Percentiles rank a stretch among this genome's conserved stretches.
Conservation (phyloP, 2,113 vertebrate species). For the Balaeniceps rex region DNA sequence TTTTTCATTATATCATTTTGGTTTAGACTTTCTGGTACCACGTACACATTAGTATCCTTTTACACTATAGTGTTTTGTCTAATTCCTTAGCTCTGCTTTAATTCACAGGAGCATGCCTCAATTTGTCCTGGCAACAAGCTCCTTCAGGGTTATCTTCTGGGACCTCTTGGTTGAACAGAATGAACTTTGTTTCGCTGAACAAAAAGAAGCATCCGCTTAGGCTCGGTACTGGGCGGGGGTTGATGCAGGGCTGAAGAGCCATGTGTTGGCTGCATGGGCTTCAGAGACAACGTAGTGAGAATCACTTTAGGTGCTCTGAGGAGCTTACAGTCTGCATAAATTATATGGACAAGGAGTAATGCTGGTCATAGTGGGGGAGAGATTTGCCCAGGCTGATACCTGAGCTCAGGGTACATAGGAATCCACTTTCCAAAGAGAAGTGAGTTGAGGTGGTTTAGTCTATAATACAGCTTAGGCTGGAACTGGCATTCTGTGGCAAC, state of each 20-base stretch:
- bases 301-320: background rate
- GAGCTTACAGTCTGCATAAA: background rate
- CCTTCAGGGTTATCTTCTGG: background rate
- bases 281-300: background rate
- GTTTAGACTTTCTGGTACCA: background rate
- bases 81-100: background rate
- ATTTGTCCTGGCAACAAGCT: background rate
- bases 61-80: background rate
- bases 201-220: background rate
- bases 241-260: background rate
- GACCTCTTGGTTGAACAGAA: background rate
- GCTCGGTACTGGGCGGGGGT: fast-evolving
- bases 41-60: background rate
- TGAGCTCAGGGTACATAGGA: background rate
- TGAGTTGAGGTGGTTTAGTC: background rate
- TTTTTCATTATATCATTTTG: background rate
- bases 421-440: background rate
- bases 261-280: background rate
- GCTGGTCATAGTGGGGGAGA: background rate
- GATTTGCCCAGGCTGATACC: background rate
- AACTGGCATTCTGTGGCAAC: background rate
- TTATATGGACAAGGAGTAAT: background rate
- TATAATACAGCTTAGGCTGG: background rate
- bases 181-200: background rate
- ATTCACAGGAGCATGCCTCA: background rate